Evolutionary conservation across 2,113 vertebrate species (phyloP), one percentile per base, ranked within the genome.

Genomic region (Tyto alba): DNA sequence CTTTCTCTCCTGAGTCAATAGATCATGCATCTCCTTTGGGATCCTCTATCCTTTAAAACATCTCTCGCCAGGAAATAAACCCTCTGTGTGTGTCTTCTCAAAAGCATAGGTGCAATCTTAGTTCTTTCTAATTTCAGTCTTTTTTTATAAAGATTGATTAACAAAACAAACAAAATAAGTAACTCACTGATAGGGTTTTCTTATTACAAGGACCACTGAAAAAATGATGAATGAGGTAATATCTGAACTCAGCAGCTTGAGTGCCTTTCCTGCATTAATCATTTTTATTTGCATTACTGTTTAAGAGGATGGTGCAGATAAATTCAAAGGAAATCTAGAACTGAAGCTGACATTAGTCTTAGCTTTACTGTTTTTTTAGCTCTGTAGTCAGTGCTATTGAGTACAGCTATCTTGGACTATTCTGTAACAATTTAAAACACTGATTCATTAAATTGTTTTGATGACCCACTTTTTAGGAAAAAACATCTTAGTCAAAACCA

Each of bases 51-150:
- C 43, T 85, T 88, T 75, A 87, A 79, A 84, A 40, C 1, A 21
- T 13, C 7, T 27, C 8, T 88, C 55, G 56, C 9, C 75, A 71
- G 52, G 38, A 91, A 45, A 80, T 47, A 80, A 85, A 71, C 13
- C 48, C 26, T 50, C 3, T 45, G 11, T 32, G 14, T 50, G 23
- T 47, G 11, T 75, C n/a, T 62, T 43, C 59, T 66, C 0, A 0
- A 63, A 59, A 87, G 26, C 16, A 38, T 16, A 66, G 21, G 16
- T 5, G 69, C 2, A 73, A 21, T 63, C 27, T 56, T 6, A 0
- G 1, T 30, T 74, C 27, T 66, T 89, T 68, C 36, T 66, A 38
- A 83, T 80, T 55, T 73, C 57, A 76, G 7, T 11, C 5, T 13
- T 47, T 75, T 90, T 16, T 7, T 6, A 26, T 81, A 30, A 67